Percentiles rank a stretch among this genome's conserved stretches.
Conservation (phyloP, 2,797 vertebrate species). For the Gobionotothen gibberifrons region DNA sequence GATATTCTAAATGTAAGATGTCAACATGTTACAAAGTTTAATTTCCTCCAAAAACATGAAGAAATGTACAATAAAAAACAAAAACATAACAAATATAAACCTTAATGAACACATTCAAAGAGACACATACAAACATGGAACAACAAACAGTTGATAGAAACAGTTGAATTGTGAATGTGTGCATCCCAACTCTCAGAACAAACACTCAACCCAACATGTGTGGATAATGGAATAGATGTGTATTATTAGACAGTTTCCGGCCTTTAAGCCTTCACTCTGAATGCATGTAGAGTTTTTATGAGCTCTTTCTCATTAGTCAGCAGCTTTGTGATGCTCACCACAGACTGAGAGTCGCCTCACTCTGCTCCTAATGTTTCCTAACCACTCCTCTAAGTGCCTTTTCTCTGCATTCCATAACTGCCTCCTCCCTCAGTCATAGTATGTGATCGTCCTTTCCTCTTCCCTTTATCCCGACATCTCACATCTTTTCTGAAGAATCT, state of each 20-base stretch:
- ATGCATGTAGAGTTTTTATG: neutral
- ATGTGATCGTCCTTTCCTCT: neutral
- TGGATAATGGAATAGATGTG: neutral
- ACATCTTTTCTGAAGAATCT: neutral
- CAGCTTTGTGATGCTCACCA: conserved; percentile 16
- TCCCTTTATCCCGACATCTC: conserved; percentile 4
- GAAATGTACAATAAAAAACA: too few species aligned
- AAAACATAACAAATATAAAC: too few species aligned
- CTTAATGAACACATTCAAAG: too few species aligned
- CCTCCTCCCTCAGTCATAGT: neutral
- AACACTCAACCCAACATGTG: too few species aligned
- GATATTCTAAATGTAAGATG: too few species aligned
- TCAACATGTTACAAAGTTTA: too few species aligned
- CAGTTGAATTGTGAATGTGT: too few species aligned
- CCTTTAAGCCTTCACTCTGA: too few species aligned
- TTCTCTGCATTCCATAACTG: neutral
- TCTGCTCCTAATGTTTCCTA: conserved; percentile 9
- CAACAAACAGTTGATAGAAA: too few species aligned
- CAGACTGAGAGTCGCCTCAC: conserved; percentile 11
- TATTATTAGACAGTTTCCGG: neutral
- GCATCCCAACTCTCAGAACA: too few species aligned
- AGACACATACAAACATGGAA: too few species aligned
- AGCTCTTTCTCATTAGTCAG: neutral
- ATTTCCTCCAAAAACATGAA: too few species aligned
- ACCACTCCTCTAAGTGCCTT: conserved; percentile 18